These are phyloP conservation scores for Picus viridis DNA, from an alignment of 2,797 vertebrate species.

Conservation along the genomic window DNA sequence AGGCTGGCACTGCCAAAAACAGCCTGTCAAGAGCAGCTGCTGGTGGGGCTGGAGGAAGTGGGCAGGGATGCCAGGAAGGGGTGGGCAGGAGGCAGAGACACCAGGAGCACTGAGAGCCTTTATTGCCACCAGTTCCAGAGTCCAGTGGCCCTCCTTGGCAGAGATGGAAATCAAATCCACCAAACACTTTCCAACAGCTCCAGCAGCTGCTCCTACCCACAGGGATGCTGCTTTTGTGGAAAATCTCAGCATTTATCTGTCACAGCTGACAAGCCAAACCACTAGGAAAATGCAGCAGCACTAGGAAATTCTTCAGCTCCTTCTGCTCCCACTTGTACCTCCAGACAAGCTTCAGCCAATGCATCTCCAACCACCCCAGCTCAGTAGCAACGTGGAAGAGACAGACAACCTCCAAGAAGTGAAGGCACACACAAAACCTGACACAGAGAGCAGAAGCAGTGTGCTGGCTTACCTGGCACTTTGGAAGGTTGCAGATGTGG, in stretches of 20 bases:
- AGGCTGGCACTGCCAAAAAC: neutral
- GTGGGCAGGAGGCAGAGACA: neutral
- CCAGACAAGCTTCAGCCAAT: neutral
- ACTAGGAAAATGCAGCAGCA: accelerated
- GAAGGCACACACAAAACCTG: accelerated
- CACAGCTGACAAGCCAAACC: neutral
- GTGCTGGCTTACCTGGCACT: constrained; percentile 85
- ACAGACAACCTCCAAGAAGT: neutral
- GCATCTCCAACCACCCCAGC: neutral
- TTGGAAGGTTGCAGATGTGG: constrained; percentile 89
- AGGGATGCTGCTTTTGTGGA: neutral
- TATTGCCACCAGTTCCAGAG: neutral
- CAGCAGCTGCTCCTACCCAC: neutral
- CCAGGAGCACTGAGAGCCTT: neutral
- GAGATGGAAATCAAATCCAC: neutral
- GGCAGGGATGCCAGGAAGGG: neutral
- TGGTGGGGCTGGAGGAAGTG: accelerated
- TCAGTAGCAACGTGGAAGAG: accelerated
- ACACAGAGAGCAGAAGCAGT: accelerated
- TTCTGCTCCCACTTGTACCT: neutral
- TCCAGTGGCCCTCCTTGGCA: neutral
- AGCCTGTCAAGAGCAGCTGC: accelerated
- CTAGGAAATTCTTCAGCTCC: neutral
- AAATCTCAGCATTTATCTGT: neutral
- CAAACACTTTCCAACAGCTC: neutral